Conservation (phyloP, 2,113 vertebrate species). For the Baryphthengus martii region DNA sequence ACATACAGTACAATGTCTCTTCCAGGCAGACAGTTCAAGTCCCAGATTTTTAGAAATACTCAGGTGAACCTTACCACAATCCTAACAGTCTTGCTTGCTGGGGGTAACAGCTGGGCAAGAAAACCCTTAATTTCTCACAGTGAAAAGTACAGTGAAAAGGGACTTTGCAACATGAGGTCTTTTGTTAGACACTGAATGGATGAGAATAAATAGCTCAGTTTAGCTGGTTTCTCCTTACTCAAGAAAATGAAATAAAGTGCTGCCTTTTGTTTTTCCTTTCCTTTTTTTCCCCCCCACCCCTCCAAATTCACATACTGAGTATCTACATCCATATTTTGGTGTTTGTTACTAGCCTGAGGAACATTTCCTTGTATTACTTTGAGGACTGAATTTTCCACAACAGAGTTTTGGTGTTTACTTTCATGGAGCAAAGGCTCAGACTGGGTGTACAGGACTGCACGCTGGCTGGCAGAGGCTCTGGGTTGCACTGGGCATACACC, state of each 20-base stretch:
- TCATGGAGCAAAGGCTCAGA: not conserved
- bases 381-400: not conserved
- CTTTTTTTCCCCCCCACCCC: no score
- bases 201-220: not conserved
- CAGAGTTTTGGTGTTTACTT: not conserved
- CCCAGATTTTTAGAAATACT: not conserved
- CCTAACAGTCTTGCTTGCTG: not conserved
- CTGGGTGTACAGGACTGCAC: rapidly evolving
- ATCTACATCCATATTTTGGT: not conserved
- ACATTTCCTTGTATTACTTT: not conserved
- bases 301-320: not conserved
- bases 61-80: not conserved
- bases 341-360: not conserved
- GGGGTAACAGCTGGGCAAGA: not conserved
- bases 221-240: not conserved
- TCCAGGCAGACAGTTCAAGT: not conserved
- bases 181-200: not conserved
- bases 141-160: not conserved
- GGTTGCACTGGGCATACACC: not conserved
- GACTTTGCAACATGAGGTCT: not conserved
- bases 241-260: not conserved
- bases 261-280: not conserved
- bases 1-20: not conserved
- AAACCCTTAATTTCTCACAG: not conserved
- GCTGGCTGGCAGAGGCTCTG: not conserved